Percentiles rank a stretch among this genome's conserved stretches.
These are phyloP conservation scores for Biston betularia DNA, from an alignment of 2,888 invertebrate genomes.

Conservation along the genomic window DNA sequence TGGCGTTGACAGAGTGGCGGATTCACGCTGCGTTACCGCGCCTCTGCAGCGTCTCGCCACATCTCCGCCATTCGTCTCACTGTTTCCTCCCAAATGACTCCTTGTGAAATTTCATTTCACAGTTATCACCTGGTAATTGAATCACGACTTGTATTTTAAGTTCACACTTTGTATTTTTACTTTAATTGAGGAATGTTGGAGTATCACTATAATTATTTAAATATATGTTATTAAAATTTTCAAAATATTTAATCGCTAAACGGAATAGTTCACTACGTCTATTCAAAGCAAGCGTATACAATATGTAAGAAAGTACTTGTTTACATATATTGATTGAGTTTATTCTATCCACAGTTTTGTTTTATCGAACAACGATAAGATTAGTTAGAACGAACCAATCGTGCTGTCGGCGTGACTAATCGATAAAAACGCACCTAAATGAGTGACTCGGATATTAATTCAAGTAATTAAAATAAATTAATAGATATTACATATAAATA, in stretches of 20 bases:
- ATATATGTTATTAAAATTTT: not conserved
- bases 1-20: slow-evolving; percentile 75
- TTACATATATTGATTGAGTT: slow-evolving; percentile 66
- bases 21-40: slow-evolving; percentile 74
- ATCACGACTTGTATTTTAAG: slow-evolving; percentile 42
- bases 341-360: slow-evolving; percentile 60
- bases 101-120: slow-evolving; percentile 66
- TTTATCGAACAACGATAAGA: slow-evolving; percentile 79
- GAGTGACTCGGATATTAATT: slow-evolving; percentile 27
- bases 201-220: slow-evolving; percentile 48
- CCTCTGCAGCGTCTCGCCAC: slow-evolving; percentile 66
- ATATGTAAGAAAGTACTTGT: slow-evolving; percentile 50
- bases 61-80: slow-evolving; percentile 75
- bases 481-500: no score
- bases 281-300: slow-evolving; percentile 14
- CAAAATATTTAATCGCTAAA: not conserved
- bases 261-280: slow-evolving; percentile 5
- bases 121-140: slow-evolving; percentile 61
- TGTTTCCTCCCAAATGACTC: slow-evolving; percentile 62
- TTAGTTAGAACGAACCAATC: slow-evolving; percentile 71
- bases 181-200: slow-evolving; percentile 54
- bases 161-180: slow-evolving; percentile 20
- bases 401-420: slow-evolving; percentile 55
- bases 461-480: slow-evolving; percentile 40
- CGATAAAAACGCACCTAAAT: slow-evolving; percentile 50